Base-by-base conservation (phyloP, 2,797 vertebrate genomes). In the Aplochiton taeniatus region DNA sequence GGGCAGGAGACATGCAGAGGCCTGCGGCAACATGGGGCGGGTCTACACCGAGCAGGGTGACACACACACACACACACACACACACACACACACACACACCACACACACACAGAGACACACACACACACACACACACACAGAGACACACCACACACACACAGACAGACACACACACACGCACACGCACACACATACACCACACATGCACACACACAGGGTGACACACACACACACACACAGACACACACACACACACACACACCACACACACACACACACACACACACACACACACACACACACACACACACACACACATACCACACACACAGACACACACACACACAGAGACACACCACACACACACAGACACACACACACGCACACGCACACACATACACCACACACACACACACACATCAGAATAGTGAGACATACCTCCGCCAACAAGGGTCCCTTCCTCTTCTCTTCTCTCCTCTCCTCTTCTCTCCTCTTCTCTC, bases 11-110 rank as follows among this genome's bases (percentile, higher is more conserved):
- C 71, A 61, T 46, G 67, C 78, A 0, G 88, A 90, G 70, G 88
- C 89, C 51, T 75, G 59, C 0, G 75, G 50, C 1, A 56, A 74
- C 31, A 13, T 90, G 72, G 83, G 82, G 0, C 84, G 83, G 20
- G 4, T 85, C 0, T 81, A 84, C 83, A 75, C 85, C 65, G 74
- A 85, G 47, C 75, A 56, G 81, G 89, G 91, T 90, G 66, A 61
- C 17, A 42, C 43, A 53, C 16, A 64, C 13, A 16, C 57, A 45
- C 57, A 59, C 57, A 12, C 57, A 17, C 57, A 11, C 57, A 17
- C 41, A 48, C 20, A 55, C 51, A 9, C 58, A 41, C 43, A 17
- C 42, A 46, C 57, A 51, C 42, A 16, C 41, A 31, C 45, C 57
- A 18, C 57, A 58, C 42, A 58, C 41, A 45, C 56, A 44, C 56